phyloP scores from a whole-genome alignment of 2,888 invertebrate species.

The Oligia fasciuncula region DNA sequence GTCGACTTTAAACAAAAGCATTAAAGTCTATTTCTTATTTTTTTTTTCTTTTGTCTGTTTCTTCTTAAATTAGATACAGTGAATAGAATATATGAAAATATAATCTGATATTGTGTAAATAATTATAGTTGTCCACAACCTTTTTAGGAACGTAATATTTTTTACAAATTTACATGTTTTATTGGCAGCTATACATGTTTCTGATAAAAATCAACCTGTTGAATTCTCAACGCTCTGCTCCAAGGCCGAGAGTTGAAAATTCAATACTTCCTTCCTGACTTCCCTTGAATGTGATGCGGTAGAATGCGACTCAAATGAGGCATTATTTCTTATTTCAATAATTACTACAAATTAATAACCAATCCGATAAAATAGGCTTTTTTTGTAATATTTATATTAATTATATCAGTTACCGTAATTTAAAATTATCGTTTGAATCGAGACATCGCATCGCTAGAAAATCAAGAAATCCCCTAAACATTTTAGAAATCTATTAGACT shows the following conservation, averaged over 20 bases:
- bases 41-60: too few species aligned
- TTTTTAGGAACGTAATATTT: slow-evolving; percentile 48
- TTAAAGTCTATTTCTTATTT: slow-evolving; percentile 6
- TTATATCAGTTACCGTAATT: not conserved
- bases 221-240: not conserved
- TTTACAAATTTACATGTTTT: slow-evolving; percentile 1
- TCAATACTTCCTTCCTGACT: not conserved
- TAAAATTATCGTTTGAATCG: not conserved
- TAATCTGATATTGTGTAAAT: slow-evolving; percentile 27
- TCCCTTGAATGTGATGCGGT: not conserved
- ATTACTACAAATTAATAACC: not conserved
- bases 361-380: not conserved
- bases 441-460: not conserved
- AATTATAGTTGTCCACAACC: slow-evolving; percentile 51
- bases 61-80: not conserved
- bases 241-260: not conserved
- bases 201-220: not conserved
- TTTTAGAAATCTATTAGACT: not conserved
- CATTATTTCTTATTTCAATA: not conserved
- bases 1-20: slow-evolving; percentile 6
- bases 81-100: slow-evolving; percentile 43
- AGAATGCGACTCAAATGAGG: not conserved
- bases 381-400: not conserved
- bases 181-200: not conserved
- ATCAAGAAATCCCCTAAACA: not conserved